Base-by-base conservation (phyloP, 1,140 invertebrate species). In the Acromyrmex charruanus region DNA sequence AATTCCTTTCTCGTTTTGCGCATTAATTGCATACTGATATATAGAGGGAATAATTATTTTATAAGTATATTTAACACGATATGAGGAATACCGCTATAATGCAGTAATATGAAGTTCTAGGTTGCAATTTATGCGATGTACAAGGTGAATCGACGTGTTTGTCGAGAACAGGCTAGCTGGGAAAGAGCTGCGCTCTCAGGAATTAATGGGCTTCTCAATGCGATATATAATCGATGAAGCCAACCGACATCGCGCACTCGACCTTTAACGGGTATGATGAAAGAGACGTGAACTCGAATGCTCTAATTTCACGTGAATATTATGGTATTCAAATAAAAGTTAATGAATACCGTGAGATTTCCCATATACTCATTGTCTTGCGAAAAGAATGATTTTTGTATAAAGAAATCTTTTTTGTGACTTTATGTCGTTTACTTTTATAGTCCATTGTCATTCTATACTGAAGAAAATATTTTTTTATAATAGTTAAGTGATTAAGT, bases 221-320 rank as follows among this genome's bases (percentile, higher is more conserved):
- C n/a, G 49, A 85, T 58, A 72, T 51, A 58, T 71, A 84, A 84
- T 84, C 53, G 82, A 81, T 85, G 63, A 89, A 66, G 89, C 58
- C 25, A 44, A 44, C 65, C 88, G 72, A 49, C 65, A 88, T 92
- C 90, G 90, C 91, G 92, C 91, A 93, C 88, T 91, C 93, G 93
- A 94, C 91, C 91, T 92, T 92, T 93, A 93, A 93, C 79, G 86
- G 49, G 63, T 39, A 81, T 92, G 89, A 91, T 89, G 91, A 93
- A 93, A 94, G 89, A 90, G 90, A 90, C 68, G 89, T 79, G 82
- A 87, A 85, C 77, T 77, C 66, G 39, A 86, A 77, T 88, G 87
- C 89, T 87, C 89, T 39, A 87, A 87, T 90, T 90, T 66, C 53
- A 44, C 31, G 61, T 51, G 55, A 84, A 84, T 75, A 84, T 75